phyloP scores from a whole-genome alignment of 1,140 invertebrate genomes.

The Drosophila kanapiae region DNA sequence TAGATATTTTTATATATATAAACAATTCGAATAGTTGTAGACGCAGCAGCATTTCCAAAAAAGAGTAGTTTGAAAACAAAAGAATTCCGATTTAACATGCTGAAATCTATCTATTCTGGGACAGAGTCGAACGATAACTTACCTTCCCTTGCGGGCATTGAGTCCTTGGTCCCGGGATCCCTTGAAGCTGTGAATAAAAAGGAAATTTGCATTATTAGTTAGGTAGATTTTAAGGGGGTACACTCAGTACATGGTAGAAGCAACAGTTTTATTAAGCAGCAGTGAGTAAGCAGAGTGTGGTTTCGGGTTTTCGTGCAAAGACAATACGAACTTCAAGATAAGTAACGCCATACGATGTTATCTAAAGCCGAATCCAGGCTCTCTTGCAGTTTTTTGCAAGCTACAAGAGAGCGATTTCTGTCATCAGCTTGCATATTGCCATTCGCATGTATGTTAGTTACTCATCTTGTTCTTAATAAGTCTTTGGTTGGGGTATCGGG shows the following conservation, averaged over 20 bases:
- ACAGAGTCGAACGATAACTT: slow-evolving; percentile 36
- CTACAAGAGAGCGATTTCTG: too few relatives aligned
- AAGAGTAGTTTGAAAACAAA: slow-evolving; percentile 62
- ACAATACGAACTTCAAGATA: too few relatives aligned
- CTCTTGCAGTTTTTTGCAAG: too few relatives aligned
- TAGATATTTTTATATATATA: slow-evolving; percentile 26
- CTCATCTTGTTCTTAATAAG: too few relatives aligned
- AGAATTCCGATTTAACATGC: slow-evolving; percentile 69
- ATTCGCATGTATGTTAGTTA: too few relatives aligned
- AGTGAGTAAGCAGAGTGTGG: slow-evolving; percentile 49
- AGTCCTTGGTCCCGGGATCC: slow-evolving; percentile 86
- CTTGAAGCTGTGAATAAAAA: slow-evolving; percentile 86
- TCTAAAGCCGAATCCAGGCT: too few relatives aligned
- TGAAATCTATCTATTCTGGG: slow-evolving; percentile 69
- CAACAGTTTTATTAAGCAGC: slow-evolving; percentile 63
- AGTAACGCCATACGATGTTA: too few relatives aligned
- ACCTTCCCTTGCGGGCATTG: slow-evolving; percentile 83
- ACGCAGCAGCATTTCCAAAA: slow-evolving; percentile 82
- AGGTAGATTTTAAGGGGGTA: background rate
- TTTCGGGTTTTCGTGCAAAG: slow-evolving; percentile 1
- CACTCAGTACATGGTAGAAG: slow-evolving; percentile 3
- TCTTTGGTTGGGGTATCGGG: too few relatives aligned
- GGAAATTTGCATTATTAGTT: background rate
- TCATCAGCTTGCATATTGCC: too few relatives aligned
- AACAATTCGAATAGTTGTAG: slow-evolving; percentile 58